Base-by-base conservation (phyloP, 2,113 vertebrate species). In the Bos indicus region DNA sequence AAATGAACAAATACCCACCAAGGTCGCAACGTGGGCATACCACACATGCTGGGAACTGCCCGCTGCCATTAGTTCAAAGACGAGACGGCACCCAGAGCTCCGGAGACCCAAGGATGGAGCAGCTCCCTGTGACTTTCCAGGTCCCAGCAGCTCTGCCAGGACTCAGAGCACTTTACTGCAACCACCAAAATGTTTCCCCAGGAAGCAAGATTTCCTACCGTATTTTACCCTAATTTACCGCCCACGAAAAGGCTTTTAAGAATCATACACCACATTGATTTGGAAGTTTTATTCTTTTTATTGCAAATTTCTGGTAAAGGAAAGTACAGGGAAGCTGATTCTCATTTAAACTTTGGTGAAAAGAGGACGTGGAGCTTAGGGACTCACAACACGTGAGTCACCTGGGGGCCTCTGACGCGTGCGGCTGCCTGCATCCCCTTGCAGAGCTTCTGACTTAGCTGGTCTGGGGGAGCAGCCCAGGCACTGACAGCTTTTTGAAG, bases 291-390 rank as follows among this genome's bases (percentile, higher is more conserved):
- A 89, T 94, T 89, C 64, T 96, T 95, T 98, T 98, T 98, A 98
- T 98, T 98, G 95, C 94, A 98, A 98, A 98, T 97, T 95, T 97
- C 93, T 94, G 93, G 64, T 84, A 92, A 97, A 96, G 97, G 97
- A 98, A 97, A 91, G 85, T 95, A 97, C 95, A 97, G 2, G 33
- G 94, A 93, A 94, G 91, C 91, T 84, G 87, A 96, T 94, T 97
- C 89, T 97, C 82, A 9, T 94, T 92, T 82, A 78, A 62, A 84
- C 97, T 97, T 97, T 97, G 97, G 97, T 91, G 88, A 92, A 96
- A 93, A 96, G 57, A 88, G 43, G 28, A 40, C 16, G 3, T 88
- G 84, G 54, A 19, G 28, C 48, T 40, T 12, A 52, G 19, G 48
- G 71, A 43, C 74, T 88, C 51, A 21, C 52, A 82, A 51, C 26